These are phyloP conservation scores for Calvadosia cruxmelitensis DNA, from an alignment of 30 jellyfish, hydroid and myxozoan species.

Conservation along the genomic window DNA sequence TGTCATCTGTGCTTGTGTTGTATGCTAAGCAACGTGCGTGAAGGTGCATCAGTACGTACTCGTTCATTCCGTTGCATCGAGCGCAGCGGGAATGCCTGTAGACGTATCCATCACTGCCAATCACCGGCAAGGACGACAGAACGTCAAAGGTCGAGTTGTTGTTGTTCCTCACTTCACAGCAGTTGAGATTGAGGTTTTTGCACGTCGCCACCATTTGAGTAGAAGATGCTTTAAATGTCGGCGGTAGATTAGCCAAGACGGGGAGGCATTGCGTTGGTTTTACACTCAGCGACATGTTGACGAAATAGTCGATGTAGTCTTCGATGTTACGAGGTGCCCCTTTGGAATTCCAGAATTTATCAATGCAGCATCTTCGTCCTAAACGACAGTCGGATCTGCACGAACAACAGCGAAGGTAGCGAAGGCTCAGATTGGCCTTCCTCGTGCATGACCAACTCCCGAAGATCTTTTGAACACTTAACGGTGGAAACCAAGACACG, in stretches of 20 bases:
- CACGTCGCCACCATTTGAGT: background rate
- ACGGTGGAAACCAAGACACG: no score
- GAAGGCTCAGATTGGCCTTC: no score
- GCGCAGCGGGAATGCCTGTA: slow-evolving; percentile 3
- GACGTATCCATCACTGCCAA: slow-evolving; percentile 3
- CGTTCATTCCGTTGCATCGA: background rate
- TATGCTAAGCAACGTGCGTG: background rate
- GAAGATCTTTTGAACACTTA: no score
- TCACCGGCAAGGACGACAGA: background rate
- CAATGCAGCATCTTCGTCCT: background rate
- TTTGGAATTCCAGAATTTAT: background rate
- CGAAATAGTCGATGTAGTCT: background rate
- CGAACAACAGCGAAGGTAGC: slow-evolving; percentile 9
- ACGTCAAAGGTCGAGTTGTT: no score
- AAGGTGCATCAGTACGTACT: background rate
- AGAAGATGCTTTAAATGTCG: background rate
- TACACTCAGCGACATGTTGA: background rate
- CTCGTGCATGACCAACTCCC: no score
- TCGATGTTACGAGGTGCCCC: background rate
- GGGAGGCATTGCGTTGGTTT: background rate
- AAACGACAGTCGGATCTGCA: background rate
- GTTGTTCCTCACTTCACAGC: no score
- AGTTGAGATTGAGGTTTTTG: background rate
- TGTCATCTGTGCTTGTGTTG: background rate
- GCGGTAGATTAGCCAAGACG: background rate